Conservation (phyloP, 2,113 vertebrate species). For the Sminthopsis crassicaudata region DNA sequence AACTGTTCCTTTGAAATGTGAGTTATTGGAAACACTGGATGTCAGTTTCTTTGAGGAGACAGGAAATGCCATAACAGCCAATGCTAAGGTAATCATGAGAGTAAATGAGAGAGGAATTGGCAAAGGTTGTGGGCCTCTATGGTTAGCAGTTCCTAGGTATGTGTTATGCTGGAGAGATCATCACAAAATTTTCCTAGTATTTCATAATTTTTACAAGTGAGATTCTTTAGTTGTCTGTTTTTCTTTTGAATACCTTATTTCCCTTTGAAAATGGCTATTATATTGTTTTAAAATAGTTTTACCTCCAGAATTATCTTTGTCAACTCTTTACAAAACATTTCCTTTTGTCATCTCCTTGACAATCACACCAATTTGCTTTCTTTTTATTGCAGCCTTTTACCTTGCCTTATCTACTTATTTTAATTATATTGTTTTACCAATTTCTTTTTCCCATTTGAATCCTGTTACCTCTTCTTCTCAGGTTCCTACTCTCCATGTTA, state of each 20-base stretch:
- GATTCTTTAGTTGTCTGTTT: neutral
- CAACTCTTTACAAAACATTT: neutral
- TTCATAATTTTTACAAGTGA: neutral
- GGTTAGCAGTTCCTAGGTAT: neutral
- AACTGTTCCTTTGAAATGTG: neutral
- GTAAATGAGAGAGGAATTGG: neutral
- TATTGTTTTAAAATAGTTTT: neutral
- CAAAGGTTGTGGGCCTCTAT: neutral
- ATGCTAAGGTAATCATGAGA: neutral
- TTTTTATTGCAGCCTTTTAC: neutral
- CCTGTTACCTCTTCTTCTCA: neutral
- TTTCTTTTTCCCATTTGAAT: neutral
- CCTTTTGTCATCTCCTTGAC: neutral
- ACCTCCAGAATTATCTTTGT: neutral
- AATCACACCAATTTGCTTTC: neutral
- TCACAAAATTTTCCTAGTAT: neutral
- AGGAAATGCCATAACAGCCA: neutral
- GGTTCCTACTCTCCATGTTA: neutral
- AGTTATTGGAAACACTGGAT: neutral
- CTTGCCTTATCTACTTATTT: neutral
- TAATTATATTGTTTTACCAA: neutral
- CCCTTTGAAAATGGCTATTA: neutral
- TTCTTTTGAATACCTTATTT: neutral
- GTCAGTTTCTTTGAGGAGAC: neutral
- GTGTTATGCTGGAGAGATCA: neutral